Conservation (phyloP, 2,888 invertebrate genomes). For the Bombylius discolor region DNA sequence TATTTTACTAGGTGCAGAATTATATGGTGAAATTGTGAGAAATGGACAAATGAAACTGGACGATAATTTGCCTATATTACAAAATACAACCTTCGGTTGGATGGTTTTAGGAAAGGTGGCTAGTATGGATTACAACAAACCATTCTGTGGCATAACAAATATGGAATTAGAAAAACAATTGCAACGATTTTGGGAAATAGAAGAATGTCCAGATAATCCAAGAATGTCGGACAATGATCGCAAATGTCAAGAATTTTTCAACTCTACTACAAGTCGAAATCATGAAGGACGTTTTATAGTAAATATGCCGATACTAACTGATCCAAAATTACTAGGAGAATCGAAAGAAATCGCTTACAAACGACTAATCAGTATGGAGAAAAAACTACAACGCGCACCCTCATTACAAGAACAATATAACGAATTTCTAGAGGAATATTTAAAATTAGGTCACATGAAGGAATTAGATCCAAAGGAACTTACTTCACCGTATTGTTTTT, state of each 20-base stretch:
- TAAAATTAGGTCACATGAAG: too few species aligned
- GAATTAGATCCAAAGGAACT: too few species aligned
- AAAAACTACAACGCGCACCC: too few species aligned
- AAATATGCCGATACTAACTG: too few species aligned
- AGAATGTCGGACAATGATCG: not conserved
- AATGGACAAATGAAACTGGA: slow-evolving; percentile 2
- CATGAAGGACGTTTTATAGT: not conserved
- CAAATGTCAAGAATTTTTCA: not conserved
- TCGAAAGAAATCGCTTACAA: too few species aligned
- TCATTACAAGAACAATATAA: too few species aligned
- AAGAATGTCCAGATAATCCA: not conserved
- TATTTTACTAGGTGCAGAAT: slow-evolving; percentile 5
- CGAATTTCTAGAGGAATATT: too few species aligned
- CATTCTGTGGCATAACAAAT: not conserved
- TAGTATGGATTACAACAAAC: not conserved
- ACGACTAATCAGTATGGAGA: too few species aligned
- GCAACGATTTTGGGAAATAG: not conserved
- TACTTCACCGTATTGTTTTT: not conserved
- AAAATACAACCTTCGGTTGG: slow-evolving; percentile 7
- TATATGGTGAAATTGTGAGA: slow-evolving; percentile 1
- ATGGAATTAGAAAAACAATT: too few species aligned
- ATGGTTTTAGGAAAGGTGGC: slow-evolving; percentile 4
- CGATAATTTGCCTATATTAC: not conserved
- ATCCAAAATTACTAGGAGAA: too few species aligned
- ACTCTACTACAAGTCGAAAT: not conserved